These are phyloP conservation scores for Hirtodrosophila alboralis DNA, from an alignment of 2,888 invertebrate genomes.

Conservation along the genomic window DNA sequence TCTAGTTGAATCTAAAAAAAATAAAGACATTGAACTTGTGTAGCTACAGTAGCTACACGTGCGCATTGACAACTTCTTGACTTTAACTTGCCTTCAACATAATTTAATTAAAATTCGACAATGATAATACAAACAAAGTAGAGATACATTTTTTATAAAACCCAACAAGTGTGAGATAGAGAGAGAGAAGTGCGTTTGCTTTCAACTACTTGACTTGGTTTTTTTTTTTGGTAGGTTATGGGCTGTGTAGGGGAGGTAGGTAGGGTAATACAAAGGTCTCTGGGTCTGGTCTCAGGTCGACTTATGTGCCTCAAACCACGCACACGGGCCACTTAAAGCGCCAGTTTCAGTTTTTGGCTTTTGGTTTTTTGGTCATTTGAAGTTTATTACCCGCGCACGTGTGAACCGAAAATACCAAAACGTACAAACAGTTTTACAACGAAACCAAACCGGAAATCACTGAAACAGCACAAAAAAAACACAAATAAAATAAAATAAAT, in stretches of 20 bases:
- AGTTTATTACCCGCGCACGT: slow-evolving; percentile 78
- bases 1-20: slow-evolving; percentile 10
- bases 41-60: slow-evolving; percentile 44
- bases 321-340: slow-evolving; percentile 60
- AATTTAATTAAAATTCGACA: slow-evolving; percentile 76
- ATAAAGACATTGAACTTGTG: slow-evolving; percentile 58
- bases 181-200: slow-evolving; percentile 52
- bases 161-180: background rate
- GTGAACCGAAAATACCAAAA: slow-evolving; percentile 80
- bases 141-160: slow-evolving; percentile 54
- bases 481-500: too few species aligned
- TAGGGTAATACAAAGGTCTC: slow-evolving; percentile 5
- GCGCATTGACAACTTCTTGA: slow-evolving; percentile 22
- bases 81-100: slow-evolving; percentile 41
- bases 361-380: slow-evolving; percentile 71
- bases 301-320: slow-evolving; percentile 38
- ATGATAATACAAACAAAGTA: slow-evolving; percentile 67
- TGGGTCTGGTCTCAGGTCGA: background rate
- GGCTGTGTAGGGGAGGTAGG: background rate
- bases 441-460: slow-evolving; percentile 75
- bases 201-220: slow-evolving; percentile 69
- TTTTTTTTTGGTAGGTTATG: too few species aligned
- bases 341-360: slow-evolving; percentile 71
- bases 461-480: slow-evolving; percentile 31
- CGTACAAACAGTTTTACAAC: slow-evolving; percentile 65